Conservation (phyloP, 1,140 invertebrate genomes). For the Drosophila suzukii region DNA sequence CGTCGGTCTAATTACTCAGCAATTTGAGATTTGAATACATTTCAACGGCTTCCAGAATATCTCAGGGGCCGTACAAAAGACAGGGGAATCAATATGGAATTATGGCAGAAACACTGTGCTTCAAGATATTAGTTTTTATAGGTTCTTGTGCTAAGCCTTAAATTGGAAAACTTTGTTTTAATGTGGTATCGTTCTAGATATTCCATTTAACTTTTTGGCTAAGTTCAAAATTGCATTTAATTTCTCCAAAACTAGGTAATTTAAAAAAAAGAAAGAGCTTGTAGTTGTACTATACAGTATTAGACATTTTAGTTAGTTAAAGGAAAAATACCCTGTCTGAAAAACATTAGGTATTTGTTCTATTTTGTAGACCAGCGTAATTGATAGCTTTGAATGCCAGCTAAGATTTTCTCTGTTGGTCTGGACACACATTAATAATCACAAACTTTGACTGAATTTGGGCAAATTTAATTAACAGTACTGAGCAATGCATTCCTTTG, state of each 20-base stretch:
- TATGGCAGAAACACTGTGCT: background rate
- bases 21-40: conserved; percentile 20
- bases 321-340: no score
- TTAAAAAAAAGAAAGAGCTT: background rate
- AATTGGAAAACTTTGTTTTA: no score
- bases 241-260: no score
- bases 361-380: background rate
- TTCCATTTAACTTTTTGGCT: no score
- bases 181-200: no score
- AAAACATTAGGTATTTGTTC: no score
- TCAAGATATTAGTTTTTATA: background rate
- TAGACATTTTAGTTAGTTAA: no score
- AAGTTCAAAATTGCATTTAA: no score
- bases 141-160: background rate
- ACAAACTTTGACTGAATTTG: conserved; percentile 14
- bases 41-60: background rate
- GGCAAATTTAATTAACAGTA: conserved; percentile 37
- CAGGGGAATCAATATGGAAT: no score
- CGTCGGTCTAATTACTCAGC: conserved; percentile 1
- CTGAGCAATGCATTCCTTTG: conserved; percentile 12
- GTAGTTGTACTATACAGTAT: no score
- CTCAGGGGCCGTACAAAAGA: background rate
- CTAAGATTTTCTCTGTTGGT: background rate
- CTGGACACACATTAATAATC: conserved; percentile 30
- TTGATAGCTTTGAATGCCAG: background rate